These are phyloP conservation scores for Brachyrhaphis roseni DNA, from an alignment of 2,797 vertebrate genomes.

Conservation along the genomic window DNA sequence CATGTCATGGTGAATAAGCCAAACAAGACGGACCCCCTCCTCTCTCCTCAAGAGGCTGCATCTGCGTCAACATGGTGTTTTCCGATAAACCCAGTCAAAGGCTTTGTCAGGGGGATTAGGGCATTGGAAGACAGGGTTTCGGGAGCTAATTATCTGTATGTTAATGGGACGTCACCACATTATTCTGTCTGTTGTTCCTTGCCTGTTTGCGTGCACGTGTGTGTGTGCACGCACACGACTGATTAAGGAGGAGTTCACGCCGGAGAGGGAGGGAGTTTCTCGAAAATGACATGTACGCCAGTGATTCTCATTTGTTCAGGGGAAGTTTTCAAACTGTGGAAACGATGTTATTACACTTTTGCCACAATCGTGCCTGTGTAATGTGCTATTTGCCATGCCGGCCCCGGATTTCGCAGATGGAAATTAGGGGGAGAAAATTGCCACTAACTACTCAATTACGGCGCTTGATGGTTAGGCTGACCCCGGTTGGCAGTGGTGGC, in stretches of 20 bases:
- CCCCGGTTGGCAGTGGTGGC: constrained; percentile 83
- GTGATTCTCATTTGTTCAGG: constrained; percentile 81
- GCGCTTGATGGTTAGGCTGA: constrained; percentile 85
- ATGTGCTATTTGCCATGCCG: constrained; percentile 88
- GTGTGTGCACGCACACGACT: constrained; percentile 14
- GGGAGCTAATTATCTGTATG: constrained; percentile 78
- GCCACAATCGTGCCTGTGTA: constrained; percentile 80
- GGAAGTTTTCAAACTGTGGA: constrained; percentile 86
- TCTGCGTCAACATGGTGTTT: constrained; percentile 77
- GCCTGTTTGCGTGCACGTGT: constrained; percentile 26
- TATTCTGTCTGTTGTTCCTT: constrained; percentile 52
- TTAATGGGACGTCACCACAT: constrained; percentile 71
- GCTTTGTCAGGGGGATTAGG: constrained; percentile 77
- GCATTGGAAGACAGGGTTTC: constrained; percentile 64
- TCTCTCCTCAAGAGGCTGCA: constrained; percentile 45
- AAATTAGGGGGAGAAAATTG: constrained; percentile 87
- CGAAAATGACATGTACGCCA: constrained; percentile 67
- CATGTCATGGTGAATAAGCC: constrained; percentile 71
- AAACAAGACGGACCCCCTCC: constrained; percentile 69
- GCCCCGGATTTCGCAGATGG: constrained; percentile 82
- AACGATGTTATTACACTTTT: constrained; percentile 85
- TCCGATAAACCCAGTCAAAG: constrained; percentile 68
- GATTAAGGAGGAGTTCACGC: constrained; percentile 44
- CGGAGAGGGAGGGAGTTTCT: constrained; percentile 41
- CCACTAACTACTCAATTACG: constrained; percentile 89